Percentiles rank a stretch among this genome's conserved stretches.
These are phyloP conservation scores for Thyatira batis DNA, from an alignment of 2,888 invertebrate genomes.

Conservation along the genomic window DNA sequence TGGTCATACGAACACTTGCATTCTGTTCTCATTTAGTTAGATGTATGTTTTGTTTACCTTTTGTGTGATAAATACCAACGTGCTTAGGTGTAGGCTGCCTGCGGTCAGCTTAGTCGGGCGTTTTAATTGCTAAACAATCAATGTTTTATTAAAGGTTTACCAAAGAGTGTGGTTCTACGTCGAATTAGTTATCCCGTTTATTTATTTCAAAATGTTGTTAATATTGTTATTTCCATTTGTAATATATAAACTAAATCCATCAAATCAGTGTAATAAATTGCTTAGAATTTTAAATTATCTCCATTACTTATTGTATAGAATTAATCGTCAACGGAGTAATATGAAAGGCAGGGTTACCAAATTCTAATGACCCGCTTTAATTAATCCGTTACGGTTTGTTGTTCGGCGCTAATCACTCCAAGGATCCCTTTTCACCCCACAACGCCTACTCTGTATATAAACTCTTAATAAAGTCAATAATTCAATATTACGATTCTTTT, in stretches of 20 bases:
- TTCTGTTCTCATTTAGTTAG: constrained; percentile 32
- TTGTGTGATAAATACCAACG: constrained; percentile 26
- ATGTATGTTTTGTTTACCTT: constrained; percentile 31
- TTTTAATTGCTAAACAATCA: neutral
- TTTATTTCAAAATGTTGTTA: too few species aligned
- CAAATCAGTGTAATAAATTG: neutral
- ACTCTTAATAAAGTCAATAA: constrained; percentile 47
- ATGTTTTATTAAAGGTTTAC: too few species aligned
- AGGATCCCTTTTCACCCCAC: neutral
- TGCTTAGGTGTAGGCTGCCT: constrained; percentile 18
- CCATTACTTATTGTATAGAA: neutral
- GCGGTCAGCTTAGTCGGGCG: neutral
- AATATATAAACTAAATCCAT: too few species aligned
- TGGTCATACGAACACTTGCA: constrained; percentile 16
- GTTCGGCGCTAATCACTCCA: constrained; percentile 3
- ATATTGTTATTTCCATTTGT: too few species aligned
- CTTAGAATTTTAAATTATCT: neutral
- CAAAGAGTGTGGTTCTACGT: too few species aligned
- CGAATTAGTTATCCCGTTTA: too few species aligned
- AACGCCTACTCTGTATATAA: neutral
- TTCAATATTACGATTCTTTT: constrained; percentile 62
- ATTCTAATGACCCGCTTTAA: constrained; percentile 1
- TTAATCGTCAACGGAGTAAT: neutral
- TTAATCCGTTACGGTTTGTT: constrained; percentile 1
- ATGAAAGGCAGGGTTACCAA: neutral